Evolutionary conservation across 2,797 vertebrate species (phyloP).

Genomic region (Macrochelys suwanniensis): DNA sequence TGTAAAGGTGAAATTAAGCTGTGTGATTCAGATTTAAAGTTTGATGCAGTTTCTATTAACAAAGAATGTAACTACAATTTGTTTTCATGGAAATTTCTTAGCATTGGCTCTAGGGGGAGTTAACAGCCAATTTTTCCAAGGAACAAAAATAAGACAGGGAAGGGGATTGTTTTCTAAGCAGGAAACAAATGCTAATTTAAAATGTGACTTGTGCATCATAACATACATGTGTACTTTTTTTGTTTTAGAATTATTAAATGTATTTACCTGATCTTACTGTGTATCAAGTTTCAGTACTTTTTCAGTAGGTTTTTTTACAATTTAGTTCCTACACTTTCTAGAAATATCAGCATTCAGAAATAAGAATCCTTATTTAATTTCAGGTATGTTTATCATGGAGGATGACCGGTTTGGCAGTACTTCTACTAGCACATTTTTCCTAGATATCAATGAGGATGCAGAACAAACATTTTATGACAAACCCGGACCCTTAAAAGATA

Average conservation of each 20-base stretch:
- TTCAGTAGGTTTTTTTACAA: background rate
- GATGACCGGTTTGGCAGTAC: constrained; percentile 92
- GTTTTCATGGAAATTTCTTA: background rate
- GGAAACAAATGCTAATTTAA: background rate
- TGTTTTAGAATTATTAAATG: background rate
- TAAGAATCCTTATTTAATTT: constrained; percentile 14
- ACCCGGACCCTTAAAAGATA: constrained; percentile 93
- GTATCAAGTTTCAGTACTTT: background rate
- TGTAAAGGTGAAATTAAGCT: background rate
- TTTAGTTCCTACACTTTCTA: background rate
- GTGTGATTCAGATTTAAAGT: background rate
- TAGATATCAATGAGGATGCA: constrained; percentile 90
- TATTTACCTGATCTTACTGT: background rate
- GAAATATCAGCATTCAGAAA: background rate
- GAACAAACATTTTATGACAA: constrained; percentile 88
- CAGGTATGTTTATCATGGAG: constrained; percentile 97
- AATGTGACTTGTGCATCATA: fast-evolving
- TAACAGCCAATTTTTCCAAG: background rate
- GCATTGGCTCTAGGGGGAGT: background rate
- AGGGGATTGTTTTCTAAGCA: background rate
- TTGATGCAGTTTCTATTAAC: background rate
- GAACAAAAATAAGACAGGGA: background rate
- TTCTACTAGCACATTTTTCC: constrained; percentile 83
- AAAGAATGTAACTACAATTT: background rate
- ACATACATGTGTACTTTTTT: fast-evolving